Evolutionary conservation across 2,888 invertebrate genomes (phyloP).

Genomic region (Euplagia quadripunctaria): DNA sequence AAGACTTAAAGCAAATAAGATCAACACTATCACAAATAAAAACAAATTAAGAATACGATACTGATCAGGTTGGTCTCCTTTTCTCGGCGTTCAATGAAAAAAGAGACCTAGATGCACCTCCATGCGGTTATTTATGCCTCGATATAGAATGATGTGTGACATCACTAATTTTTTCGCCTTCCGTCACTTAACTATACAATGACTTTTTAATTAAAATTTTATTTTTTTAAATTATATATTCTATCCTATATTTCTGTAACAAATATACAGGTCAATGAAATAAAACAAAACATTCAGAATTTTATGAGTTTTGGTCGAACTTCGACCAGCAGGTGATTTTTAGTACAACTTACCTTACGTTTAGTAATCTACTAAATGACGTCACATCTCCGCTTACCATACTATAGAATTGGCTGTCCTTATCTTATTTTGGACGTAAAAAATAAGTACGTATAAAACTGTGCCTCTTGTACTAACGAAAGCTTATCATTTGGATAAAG

Average conservation of each 20-base stretch:
- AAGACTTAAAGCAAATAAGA: too few relatives aligned
- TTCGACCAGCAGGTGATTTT: background rate
- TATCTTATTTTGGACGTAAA: conserved; percentile 42
- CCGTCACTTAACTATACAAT: background rate
- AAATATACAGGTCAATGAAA: background rate
- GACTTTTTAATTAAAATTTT: background rate
- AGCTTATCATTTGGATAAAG: conserved; percentile 30
- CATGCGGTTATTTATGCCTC: background rate
- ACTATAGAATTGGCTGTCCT: conserved; percentile 33
- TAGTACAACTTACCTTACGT: background rate
- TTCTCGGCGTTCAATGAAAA: too few relatives aligned
- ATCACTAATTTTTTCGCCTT: background rate
- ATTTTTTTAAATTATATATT: too few relatives aligned
- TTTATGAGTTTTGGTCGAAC: background rate
- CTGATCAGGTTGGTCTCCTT: too few relatives aligned
- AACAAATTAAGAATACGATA: too few relatives aligned
- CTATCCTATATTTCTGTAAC: too few relatives aligned
- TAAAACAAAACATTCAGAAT: background rate
- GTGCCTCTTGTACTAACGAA: conserved; percentile 28
- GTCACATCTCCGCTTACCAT: conserved; percentile 18
- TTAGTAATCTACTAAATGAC: background rate
- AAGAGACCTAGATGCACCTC: too few relatives aligned
- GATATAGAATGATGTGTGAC: background rate
- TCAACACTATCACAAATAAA: too few relatives aligned
- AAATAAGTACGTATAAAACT: conserved; percentile 42